Conservation (phyloP, 1,140 invertebrate genomes). For the Polyergus mexicanus region DNA sequence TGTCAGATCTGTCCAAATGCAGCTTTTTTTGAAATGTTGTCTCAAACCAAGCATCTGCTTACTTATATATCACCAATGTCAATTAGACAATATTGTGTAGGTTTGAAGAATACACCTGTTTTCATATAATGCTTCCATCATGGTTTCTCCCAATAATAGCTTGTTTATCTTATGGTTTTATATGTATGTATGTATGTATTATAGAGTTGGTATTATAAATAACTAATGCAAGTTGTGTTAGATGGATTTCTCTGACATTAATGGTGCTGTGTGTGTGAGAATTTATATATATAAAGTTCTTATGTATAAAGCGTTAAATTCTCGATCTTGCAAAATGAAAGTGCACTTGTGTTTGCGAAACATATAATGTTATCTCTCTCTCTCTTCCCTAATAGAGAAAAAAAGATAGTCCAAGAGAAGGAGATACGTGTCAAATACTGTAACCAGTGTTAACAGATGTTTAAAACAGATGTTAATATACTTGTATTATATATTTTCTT, state of each 20-base stretch:
- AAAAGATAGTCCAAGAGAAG: neutral
- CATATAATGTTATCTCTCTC: neutral
- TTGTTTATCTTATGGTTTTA: conserved; percentile 28
- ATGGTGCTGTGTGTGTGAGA: conserved; percentile 35
- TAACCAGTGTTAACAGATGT: conserved; percentile 24
- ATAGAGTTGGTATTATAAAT: neutral
- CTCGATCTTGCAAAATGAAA: conserved; percentile 1
- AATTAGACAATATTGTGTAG: neutral
- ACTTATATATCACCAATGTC: conserved; percentile 6
- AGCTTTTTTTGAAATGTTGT: conserved; percentile 68
- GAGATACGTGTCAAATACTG: neutral
- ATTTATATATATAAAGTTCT: conserved; percentile 31
- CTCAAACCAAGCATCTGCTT: conserved; percentile 55
- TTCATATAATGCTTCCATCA: conserved; percentile 34
- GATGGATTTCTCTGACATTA: conserved; percentile 40
- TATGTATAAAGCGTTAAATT: conserved; percentile 34
- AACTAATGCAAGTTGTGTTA: conserved; percentile 28
- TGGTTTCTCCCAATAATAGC: conserved; percentile 52
- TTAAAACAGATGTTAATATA: conserved; percentile 21
- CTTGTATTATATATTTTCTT: conserved; percentile 55
- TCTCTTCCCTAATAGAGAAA: neutral
- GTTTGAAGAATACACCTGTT: conserved; percentile 45
- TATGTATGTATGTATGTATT: neutral
- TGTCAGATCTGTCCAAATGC: conserved; percentile 63
- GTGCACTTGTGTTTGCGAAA: conserved; percentile 24